A percentile compares a stretch with the other conserved stretches of the same genome.
phyloP scores from a whole-genome alignment of 2,888 invertebrate species.

The Ceratothoa steindachneri region DNA sequence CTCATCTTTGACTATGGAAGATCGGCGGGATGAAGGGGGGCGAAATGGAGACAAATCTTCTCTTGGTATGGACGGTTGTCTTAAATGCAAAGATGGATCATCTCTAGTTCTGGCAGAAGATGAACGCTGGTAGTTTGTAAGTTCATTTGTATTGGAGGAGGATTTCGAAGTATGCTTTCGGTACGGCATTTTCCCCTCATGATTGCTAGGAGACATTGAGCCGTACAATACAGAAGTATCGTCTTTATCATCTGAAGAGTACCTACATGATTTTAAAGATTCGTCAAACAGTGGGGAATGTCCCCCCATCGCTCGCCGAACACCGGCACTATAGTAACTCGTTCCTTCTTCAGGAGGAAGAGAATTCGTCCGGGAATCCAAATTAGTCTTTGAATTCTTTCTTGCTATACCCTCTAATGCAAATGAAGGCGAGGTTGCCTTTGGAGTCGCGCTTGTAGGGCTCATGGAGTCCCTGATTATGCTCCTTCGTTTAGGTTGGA shows the following conservation, averaged over 20 bases:
- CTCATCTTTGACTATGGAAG: neutral
- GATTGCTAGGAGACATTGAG: no score
- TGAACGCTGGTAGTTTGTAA: neutral
- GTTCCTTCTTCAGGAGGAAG: constrained; percentile 18
- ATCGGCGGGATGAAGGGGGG: neutral
- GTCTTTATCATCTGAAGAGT: neutral
- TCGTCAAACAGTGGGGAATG: neutral
- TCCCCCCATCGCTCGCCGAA: neutral
- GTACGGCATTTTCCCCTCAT: neutral
- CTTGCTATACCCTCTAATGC: neutral
- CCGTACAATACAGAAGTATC: no score
- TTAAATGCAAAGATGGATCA: constrained; percentile 1
- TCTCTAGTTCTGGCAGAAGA: neutral
- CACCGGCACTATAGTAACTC: neutral
- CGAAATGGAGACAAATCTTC: constrained; percentile 14
- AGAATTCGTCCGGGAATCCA: constrained; percentile 21
- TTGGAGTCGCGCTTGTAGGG: neutral
- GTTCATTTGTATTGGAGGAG: neutral
- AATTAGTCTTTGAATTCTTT: neutral
- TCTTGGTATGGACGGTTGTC: neutral
- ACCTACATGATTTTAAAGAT: neutral
- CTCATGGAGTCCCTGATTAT: neutral
- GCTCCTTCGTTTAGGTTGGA: neutral
- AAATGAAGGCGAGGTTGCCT: neutral
- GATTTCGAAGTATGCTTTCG: neutral